Evolutionary conservation across 1,140 invertebrate species (phyloP).

Genomic region (Glomeris maerens): DNA sequence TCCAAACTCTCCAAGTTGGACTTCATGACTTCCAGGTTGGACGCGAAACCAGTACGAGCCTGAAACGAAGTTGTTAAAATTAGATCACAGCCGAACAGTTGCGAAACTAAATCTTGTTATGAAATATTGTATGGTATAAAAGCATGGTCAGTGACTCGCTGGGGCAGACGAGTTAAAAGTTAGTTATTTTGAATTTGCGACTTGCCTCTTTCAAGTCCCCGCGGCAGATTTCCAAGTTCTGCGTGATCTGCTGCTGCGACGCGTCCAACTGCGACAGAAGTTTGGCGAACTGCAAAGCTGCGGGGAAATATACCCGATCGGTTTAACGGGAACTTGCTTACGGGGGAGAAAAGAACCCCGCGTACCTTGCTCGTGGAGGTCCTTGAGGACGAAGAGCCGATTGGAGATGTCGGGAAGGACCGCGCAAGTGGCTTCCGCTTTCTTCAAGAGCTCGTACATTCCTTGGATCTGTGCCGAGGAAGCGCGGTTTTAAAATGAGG

Average conservation of each 20-base stretch:
- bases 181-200: background rate
- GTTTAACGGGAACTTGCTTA: background rate
- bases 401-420: constrained; percentile 65
- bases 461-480: constrained; percentile 47
- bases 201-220: constrained; percentile 44
- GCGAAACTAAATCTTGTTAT: too few relatives aligned
- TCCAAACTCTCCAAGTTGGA: constrained; percentile 59
- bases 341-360: background rate
- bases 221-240: constrained; percentile 58
- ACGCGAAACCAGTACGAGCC: constrained; percentile 57
- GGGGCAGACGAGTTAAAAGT: too few relatives aligned
- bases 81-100: background rate
- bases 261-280: constrained; percentile 66
- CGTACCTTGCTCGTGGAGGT: constrained; percentile 75
- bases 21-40: constrained; percentile 52
- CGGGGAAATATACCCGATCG: background rate
- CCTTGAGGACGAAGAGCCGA: constrained; percentile 62
- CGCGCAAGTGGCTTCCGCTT: constrained; percentile 60
- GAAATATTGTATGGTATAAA: too few relatives aligned
- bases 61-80: constrained; percentile 1
- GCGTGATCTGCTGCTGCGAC: constrained; percentile 57
- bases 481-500: background rate
- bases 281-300: constrained; percentile 56
- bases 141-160: too few relatives aligned
- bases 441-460: constrained; percentile 71